Evolutionary conservation across 2,113 vertebrate species (phyloP).

Genomic region (Pollachius pollachius): DNA sequence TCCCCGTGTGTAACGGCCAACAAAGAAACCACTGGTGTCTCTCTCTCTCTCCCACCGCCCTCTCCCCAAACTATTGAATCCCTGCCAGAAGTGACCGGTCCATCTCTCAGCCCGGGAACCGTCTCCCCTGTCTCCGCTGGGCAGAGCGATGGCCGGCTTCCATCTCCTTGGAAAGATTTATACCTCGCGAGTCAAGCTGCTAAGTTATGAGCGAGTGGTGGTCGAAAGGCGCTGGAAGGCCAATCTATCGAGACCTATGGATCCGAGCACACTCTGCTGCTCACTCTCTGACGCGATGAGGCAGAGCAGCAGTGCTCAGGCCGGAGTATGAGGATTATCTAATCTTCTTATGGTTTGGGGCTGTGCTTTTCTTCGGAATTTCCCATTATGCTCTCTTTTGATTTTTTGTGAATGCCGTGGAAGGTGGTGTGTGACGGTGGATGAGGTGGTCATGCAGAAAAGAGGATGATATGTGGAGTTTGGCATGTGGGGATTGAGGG

Average conservation of each 20-base stretch:
- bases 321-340: not conserved
- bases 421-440: not conserved
- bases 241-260: not conserved
- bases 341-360: not conserved
- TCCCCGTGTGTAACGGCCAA: conserved; percentile 48
- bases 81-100: conserved; percentile 35
- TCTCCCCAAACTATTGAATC: conserved; percentile 41
- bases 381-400: not conserved
- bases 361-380: not conserved
- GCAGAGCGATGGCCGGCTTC: conserved; percentile 29
- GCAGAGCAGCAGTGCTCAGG: not conserved
- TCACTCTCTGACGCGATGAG: not conserved
- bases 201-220: conserved; percentile 11
- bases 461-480: not conserved
- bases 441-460: not conserved
- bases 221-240: conserved; percentile 9
- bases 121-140: conserved; percentile 30
- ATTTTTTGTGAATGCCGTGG: not conserved
- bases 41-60: conserved; percentile 22
- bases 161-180: conserved; percentile 30
- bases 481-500: conserved; percentile 36
- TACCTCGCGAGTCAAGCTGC: conserved; percentile 22
- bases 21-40: conserved; percentile 61
- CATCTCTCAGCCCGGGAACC: conserved; percentile 34
- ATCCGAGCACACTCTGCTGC: conserved; percentile 6